Percentiles rank a stretch among this genome's conserved stretches.
These are phyloP conservation scores for Aricia agestis DNA, from an alignment of 1,140 invertebrate genomes.

Conservation along the genomic window DNA sequence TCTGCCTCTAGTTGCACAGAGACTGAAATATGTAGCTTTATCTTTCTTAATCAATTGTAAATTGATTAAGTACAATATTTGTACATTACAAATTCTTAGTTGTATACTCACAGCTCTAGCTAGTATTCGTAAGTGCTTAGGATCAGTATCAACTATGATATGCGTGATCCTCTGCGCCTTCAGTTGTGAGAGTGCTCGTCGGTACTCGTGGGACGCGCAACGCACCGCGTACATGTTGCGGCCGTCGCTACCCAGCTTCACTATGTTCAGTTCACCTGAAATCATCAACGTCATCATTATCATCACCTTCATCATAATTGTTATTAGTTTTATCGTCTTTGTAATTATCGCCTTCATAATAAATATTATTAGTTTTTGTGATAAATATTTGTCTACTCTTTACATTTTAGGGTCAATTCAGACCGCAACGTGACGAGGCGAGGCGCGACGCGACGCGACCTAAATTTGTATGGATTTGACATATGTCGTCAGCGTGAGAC, in stretches of 20 bases:
- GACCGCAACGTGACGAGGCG: too few species aligned
- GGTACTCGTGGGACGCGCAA: constrained; percentile 82
- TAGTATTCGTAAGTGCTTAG: constrained; percentile 84
- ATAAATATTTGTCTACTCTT: too few species aligned
- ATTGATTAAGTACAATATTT: neutral
- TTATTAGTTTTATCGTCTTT: neutral
- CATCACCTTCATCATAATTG: neutral
- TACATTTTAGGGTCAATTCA: too few species aligned
- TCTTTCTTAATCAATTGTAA: too few species aligned
- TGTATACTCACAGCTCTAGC: constrained; percentile 86
- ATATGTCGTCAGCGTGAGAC: too few species aligned
- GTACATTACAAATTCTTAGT: neutral
- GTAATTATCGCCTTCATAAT: too few species aligned
- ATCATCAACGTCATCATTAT: constrained; percentile 11
- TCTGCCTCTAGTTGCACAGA: too few species aligned
- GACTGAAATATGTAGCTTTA: too few species aligned
- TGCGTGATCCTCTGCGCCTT: constrained; percentile 90
- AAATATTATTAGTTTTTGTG: neutral
- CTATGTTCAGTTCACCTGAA: constrained; percentile 90
- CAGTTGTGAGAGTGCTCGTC: constrained; percentile 86
- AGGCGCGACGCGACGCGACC: too few species aligned
- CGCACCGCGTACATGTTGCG: constrained; percentile 92
- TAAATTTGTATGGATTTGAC: too few species aligned
- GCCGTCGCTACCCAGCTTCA: constrained; percentile 83
- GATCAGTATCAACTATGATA: constrained; percentile 89